Conservation (phyloP, 2,113 vertebrate species). For the Pituophis catenifer region DNA sequence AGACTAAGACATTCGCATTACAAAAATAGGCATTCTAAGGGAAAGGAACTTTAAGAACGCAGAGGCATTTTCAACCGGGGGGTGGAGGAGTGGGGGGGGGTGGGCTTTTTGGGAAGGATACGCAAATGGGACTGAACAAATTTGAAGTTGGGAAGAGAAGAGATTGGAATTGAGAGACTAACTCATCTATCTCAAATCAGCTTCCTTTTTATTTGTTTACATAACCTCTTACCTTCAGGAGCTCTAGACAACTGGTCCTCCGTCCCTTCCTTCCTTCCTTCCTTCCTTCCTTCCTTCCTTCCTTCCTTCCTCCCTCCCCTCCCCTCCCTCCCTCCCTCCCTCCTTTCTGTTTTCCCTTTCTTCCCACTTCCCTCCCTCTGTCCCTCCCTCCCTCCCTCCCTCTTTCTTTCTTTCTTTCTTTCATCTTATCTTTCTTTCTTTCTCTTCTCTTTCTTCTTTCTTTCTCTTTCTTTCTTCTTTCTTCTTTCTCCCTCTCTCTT, state of each 20-base stretch:
- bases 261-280: too few relatives aligned
- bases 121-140: neutral
- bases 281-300: too few relatives aligned
- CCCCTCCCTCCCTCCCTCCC: accelerated
- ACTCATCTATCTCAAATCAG: neutral
- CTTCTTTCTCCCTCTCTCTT: too few relatives aligned
- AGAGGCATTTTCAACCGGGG: neutral
- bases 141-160: neutral
- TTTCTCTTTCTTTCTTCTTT: accelerated
- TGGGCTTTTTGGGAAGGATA: neutral
- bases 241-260: neutral
- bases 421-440: accelerated
- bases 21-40: neutral
- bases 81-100: too few relatives aligned
- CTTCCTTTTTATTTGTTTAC: neutral
- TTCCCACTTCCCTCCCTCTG: too few relatives aligned
- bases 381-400: too few relatives aligned
- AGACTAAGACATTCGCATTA: neutral
- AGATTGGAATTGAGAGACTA: neutral
- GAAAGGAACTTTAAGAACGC: neutral
- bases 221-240: neutral
- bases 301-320: accelerated
- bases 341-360: too few relatives aligned
- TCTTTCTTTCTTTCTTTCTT: too few relatives aligned
- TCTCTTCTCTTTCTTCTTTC: accelerated